These are phyloP conservation scores for Hirundo rustica DNA, from an alignment of 2,797 vertebrate genomes.

Conservation along the genomic window DNA sequence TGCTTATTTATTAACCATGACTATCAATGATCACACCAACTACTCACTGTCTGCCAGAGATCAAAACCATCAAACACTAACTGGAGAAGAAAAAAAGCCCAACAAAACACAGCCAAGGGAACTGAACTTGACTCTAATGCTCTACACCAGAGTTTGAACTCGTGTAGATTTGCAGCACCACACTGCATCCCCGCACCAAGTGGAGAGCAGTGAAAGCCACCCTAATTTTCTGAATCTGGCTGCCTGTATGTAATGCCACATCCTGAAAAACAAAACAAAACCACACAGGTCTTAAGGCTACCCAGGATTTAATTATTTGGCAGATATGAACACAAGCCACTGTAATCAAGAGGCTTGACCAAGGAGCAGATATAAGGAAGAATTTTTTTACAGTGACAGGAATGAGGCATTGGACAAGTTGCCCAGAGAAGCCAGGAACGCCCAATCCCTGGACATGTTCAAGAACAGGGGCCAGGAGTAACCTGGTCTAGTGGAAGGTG, in stretches of 20 bases:
- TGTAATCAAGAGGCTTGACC: not conserved
- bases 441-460: fast-evolving
- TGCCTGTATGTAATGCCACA: not conserved
- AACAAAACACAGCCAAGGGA: not conserved
- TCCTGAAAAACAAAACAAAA: not conserved
- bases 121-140: not conserved
- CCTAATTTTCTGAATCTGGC: not conserved
- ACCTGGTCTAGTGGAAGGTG: not conserved
- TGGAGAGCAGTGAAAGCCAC: fast-evolving
- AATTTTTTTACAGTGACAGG: not conserved
- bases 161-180: not conserved
- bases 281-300: not conserved
- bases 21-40: not conserved
- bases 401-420: not conserved
- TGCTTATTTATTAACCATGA: not conserved
- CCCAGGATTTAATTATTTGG: not conserved
- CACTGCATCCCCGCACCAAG: fast-evolving
- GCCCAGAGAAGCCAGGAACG: not conserved
- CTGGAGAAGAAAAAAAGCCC: not conserved
- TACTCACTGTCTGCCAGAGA: not conserved
- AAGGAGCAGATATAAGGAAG: not conserved
- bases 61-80: not conserved
- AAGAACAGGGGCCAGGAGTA: not conserved
- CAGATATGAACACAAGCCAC: not conserved
- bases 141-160: not conserved